Conservation (phyloP, 2,888 invertebrate genomes). For the Mimas tiliae region DNA sequence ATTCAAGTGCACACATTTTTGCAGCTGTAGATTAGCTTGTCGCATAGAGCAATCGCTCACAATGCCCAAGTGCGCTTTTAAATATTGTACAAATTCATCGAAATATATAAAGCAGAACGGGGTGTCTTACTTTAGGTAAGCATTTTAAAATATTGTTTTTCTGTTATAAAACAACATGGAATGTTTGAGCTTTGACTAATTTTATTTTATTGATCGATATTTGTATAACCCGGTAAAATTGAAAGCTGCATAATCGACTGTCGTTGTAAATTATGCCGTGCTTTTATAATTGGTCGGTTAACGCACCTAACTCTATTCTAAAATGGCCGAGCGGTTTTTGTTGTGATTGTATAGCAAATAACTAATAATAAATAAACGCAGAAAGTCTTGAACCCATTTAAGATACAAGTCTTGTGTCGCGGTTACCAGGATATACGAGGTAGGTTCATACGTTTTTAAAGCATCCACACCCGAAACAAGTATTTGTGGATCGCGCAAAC, state of each 20-base stretch:
- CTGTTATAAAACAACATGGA: neutral
- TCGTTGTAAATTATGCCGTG: neutral
- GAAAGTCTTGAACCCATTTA: too few relatives aligned
- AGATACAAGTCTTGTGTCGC: too few relatives aligned
- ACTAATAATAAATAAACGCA: neutral
- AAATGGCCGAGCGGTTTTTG: neutral
- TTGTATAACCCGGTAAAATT: neutral
- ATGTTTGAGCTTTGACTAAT: neutral
- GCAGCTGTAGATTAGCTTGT: neutral
- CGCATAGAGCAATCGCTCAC: neutral
- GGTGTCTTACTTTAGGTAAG: neutral
- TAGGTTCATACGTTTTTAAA: too few relatives aligned
- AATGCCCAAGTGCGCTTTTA: neutral
- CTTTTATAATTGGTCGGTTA: neutral
- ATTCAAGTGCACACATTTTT: neutral
- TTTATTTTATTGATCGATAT: neutral
- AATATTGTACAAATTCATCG: neutral
- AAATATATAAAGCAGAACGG: neutral
- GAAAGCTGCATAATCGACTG: neutral
- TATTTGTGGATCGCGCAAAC: too few relatives aligned
- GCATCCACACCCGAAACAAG: too few relatives aligned
- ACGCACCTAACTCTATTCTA: neutral
- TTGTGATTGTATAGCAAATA: neutral
- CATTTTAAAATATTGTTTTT: neutral
- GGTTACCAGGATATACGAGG: too few relatives aligned